Conservation (phyloP, 2,113 vertebrate species). For the Puma concolor region DNA sequence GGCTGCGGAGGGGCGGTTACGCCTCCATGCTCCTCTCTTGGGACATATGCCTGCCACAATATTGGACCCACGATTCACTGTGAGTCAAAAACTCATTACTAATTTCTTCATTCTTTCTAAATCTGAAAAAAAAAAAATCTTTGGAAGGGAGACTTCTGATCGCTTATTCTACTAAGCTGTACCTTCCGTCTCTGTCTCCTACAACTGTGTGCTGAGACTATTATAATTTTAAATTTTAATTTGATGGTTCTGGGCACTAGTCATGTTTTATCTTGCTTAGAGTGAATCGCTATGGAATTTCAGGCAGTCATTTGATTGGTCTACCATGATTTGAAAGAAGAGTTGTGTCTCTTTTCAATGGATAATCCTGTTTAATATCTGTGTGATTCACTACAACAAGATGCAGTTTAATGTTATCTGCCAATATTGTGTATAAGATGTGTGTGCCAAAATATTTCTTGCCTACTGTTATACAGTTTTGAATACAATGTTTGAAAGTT, state of each 20-base stretch:
- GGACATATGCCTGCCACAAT: not conserved
- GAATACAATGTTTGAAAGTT: slow-evolving; percentile 55
- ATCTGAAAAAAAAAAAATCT: not conserved
- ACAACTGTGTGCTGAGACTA: slow-evolving; percentile 70
- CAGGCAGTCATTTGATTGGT: slow-evolving; percentile 73
- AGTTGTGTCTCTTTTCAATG: slow-evolving; percentile 73
- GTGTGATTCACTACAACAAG: slow-evolving; percentile 79
- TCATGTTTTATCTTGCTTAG: slow-evolving; percentile 83
- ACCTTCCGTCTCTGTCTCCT: not conserved
- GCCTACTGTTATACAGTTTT: slow-evolving; percentile 54
- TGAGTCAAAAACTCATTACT: not conserved
- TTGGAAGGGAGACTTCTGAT: not conserved
- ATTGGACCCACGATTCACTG: not conserved
- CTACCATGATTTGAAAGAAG: slow-evolving; percentile 72
- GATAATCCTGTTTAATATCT: slow-evolving; percentile 80
- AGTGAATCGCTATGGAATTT: slow-evolving; percentile 76
- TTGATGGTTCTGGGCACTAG: slow-evolving; percentile 60
- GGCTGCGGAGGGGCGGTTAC: too few relatives aligned
- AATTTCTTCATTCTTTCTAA: slow-evolving; percentile 51
- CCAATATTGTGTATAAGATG: not conserved
- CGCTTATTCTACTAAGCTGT: slow-evolving; percentile 63
- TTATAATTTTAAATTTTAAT: slow-evolving; percentile 77
- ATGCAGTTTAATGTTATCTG: slow-evolving; percentile 69
- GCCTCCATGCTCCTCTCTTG: too few relatives aligned
- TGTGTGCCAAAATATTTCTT: slow-evolving; percentile 66